Evolutionary conservation across 2,113 vertebrate genomes (phyloP), one percentile per base, ranked within the genome.

Genomic region (Xenopus laevis): DNA sequence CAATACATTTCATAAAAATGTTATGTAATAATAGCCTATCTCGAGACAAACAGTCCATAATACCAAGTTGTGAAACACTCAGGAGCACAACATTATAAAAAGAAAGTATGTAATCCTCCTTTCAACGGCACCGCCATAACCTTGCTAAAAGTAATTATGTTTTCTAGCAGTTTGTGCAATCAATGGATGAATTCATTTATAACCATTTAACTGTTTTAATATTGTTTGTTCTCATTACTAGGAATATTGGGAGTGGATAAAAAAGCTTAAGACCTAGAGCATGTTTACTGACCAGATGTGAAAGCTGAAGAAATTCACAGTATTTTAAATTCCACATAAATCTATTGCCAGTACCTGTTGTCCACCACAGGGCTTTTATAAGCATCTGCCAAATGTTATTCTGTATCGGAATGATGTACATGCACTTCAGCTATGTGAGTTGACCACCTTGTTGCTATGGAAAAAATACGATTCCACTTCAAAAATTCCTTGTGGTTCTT

Each of bases 381-480:
- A 75, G 11, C 27, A 55, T 45, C 73, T 62, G 66, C 73, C 73
- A 69, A 75, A 57, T 40, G n/a, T 50, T n/a, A n/a, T 66, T 47
- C 40, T 59, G 10, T 30, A 47, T 69, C 45, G 44, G 58, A 46
- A 44, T 53, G 65, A 23, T 27, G 68, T 57, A 40, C 55, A 52
- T 74, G 47, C 20, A 30, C 50, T 53, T 68, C 9, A 63, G 46
- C 18, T 69, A 69, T 76, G 73, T 57, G 46, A 65, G 23, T 62
- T 69, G 13, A 69, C 66, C 30, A 15, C 65, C 52, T 8, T 58
- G 20, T 68, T 23, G 58, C 40, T 18, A 44, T 46, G 66, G 68
- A 69, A 55, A 62, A 75, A 75, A n/a, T 46, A 52, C n/a, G 57
- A 52, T 68, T 61, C 57, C 57, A 68, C 57, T 75, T 27, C 16